Percentiles rank a stretch among this genome's conserved stretches.
phyloP scores from a whole-genome alignment of 1,140 invertebrate genomes.

The Psix sp. region DNA sequence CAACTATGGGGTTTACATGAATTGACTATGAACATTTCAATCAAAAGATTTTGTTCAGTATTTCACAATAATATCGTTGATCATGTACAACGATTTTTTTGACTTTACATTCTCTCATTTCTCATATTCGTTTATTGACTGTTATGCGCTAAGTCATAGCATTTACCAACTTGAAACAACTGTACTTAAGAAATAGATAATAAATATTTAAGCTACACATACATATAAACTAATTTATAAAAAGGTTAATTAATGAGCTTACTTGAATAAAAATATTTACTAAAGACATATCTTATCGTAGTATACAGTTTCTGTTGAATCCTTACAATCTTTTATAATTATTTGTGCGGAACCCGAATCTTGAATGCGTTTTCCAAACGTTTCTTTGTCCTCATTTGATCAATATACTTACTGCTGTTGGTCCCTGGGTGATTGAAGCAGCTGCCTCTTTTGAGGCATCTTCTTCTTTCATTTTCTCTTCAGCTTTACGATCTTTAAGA shows the following conservation, averaged over 20 bases:
- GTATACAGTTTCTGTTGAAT: constrained; percentile 24
- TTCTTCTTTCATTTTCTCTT: constrained; percentile 85
- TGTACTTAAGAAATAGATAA: constrained; percentile 19
- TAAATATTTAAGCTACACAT: too few species aligned
- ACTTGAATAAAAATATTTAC: too few species aligned
- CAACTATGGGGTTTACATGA: constrained; percentile 67
- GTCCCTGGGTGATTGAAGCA: constrained; percentile 66
- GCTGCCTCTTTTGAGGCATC: constrained; percentile 78
- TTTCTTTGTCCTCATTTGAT: constrained; percentile 75
- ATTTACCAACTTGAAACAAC: constrained; percentile 3
- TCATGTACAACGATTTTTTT: constrained; percentile 42
- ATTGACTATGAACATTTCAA: constrained; percentile 67
- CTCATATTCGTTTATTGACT: constrained; percentile 43
- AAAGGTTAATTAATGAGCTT: too few species aligned
- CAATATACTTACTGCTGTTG: constrained; percentile 75
- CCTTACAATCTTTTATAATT: constrained; percentile 57
- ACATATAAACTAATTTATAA: too few species aligned
- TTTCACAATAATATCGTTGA: too few species aligned
- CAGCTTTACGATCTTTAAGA: constrained; percentile 91
- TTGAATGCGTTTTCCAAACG: constrained; percentile 66
- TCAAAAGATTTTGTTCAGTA: constrained; percentile 22
- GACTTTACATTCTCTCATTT: constrained; percentile 55
- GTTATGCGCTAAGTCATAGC: constrained; percentile 20
- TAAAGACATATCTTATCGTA: constrained; percentile 47
- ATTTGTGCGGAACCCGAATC: constrained; percentile 52